Percentiles rank a stretch among this genome's conserved stretches.
Evolutionary conservation across 2,888 invertebrate genomes (phyloP).

Genomic region (Chalcis sispes): DNA sequence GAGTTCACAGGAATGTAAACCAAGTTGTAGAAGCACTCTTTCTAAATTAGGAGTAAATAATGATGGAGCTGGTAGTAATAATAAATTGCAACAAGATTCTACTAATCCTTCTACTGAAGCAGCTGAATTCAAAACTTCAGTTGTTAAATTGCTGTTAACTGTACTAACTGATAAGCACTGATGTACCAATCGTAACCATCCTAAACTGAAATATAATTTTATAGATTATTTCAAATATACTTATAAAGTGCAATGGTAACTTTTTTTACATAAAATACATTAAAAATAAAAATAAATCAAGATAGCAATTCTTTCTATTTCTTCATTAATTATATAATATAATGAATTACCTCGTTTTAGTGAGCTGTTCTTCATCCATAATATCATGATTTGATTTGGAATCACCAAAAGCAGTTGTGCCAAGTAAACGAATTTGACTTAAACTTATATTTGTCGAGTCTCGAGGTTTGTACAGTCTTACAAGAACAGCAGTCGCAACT

Average conservation of each 20-base stretch:
- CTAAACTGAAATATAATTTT: slow-evolving; percentile 79
- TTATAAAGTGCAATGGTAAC: not conserved
- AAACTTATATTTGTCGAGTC: slow-evolving; percentile 94
- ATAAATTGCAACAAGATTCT: slow-evolving; percentile 84
- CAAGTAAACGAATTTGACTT: slow-evolving; percentile 90
- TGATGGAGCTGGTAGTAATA: slow-evolving; percentile 83
- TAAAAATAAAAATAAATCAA: slow-evolving; percentile 14
- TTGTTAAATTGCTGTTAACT: slow-evolving; percentile 70
- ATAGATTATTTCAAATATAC: slow-evolving; percentile 39
- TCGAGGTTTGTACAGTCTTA: slow-evolving; percentile 88
- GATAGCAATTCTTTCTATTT: not conserved
- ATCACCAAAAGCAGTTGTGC: slow-evolving; percentile 88
- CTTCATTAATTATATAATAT: slow-evolving; percentile 17
- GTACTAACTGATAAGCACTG: slow-evolving; percentile 82
- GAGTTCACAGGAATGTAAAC: slow-evolving; percentile 81
- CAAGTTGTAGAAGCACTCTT: slow-evolving; percentile 83
- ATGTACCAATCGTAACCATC: slow-evolving; percentile 90
- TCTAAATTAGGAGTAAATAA: slow-evolving; percentile 82
- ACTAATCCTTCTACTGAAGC: slow-evolving; percentile 82
- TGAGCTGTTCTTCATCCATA: slow-evolving; percentile 78
- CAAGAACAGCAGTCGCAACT: slow-evolving; percentile 89
- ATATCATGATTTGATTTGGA: slow-evolving; percentile 73
- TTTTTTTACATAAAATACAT: not conserved
- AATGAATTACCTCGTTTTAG: slow-evolving; percentile 75
- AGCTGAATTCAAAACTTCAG: slow-evolving; percentile 80